Conservation (phyloP, 2,797 vertebrate species). For the Arrhamphus sclerolepis region DNA sequence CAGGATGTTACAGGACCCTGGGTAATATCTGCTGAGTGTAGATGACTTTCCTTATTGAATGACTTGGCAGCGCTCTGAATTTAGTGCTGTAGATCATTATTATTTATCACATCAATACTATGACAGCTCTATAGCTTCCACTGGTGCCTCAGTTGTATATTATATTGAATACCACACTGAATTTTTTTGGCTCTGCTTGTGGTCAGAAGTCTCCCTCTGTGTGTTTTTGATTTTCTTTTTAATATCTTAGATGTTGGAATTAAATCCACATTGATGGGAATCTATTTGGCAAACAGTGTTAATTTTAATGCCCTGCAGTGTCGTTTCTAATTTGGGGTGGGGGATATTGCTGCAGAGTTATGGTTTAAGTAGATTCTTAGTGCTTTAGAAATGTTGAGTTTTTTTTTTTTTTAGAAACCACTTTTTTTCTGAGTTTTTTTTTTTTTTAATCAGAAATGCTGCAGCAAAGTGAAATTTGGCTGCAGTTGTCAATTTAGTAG, state of each 20-base stretch:
- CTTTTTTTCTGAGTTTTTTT: constrained; percentile 53
- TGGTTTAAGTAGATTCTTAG: constrained; percentile 67
- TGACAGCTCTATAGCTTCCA: constrained; percentile 14
- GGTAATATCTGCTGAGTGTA: neutral
- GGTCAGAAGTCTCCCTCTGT: constrained; percentile 11
- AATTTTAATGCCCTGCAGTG: constrained; percentile 36
- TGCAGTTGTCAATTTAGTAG: constrained; percentile 50
- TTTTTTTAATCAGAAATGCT: constrained; percentile 46
- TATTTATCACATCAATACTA: constrained; percentile 40
- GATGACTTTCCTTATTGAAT: constrained; percentile 6
- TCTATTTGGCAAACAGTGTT: constrained; percentile 8
- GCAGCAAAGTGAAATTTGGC: constrained; percentile 52
- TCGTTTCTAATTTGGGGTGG: constrained; percentile 11
- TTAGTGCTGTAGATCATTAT: constrained; percentile 7
- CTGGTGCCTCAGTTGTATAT: constrained; percentile 28
- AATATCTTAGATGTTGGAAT: constrained; percentile 18
- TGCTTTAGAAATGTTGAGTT: constrained; percentile 64
- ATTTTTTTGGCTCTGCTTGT: constrained; percentile 1
- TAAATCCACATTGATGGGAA: constrained; percentile 20
- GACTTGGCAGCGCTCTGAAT: constrained; percentile 13
- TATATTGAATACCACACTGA: constrained; percentile 20
- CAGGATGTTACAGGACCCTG: neutral
- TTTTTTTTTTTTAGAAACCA: constrained; percentile 63
- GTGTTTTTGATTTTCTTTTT: constrained; percentile 6
- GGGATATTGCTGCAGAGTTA: constrained; percentile 53